Conservation (phyloP, 2,113 vertebrate genomes). For the Panurus biarmicus region DNA sequence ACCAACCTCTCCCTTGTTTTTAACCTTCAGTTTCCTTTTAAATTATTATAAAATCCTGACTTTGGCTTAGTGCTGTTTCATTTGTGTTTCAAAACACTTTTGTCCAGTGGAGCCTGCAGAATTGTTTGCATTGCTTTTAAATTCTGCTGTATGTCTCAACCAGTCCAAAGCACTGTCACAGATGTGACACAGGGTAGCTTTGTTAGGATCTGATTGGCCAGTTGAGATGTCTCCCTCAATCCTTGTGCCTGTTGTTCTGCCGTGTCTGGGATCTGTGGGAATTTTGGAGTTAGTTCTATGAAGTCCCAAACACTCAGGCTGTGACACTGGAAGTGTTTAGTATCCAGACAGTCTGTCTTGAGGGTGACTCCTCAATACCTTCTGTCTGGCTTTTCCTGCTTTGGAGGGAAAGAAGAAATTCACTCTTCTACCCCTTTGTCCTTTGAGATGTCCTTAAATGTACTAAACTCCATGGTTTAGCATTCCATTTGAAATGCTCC, state of each 20-base stretch:
- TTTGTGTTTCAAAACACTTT: neutral
- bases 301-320: neutral
- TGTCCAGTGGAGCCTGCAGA: neutral
- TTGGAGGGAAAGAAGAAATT: neutral
- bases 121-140: neutral
- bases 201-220: neutral
- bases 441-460: neutral
- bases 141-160: neutral
- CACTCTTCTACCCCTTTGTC: neutral
- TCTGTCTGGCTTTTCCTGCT: neutral
- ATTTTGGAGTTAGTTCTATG: neutral
- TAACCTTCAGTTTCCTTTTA: neutral
- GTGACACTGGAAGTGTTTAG: neutral
- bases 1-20: neutral
- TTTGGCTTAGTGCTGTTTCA: neutral
- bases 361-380: neutral
- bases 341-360: neutral
- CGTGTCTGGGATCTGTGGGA: accelerated
- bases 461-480: neutral
- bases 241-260: neutral
- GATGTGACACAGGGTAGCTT: neutral
- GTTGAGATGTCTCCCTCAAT: neutral
- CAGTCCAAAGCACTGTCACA: neutral
- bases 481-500: neutral
- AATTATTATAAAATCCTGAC: neutral